These are phyloP conservation scores for Hipposideros armiger DNA, from an alignment of 2,113 vertebrate species.

Conservation along the genomic window DNA sequence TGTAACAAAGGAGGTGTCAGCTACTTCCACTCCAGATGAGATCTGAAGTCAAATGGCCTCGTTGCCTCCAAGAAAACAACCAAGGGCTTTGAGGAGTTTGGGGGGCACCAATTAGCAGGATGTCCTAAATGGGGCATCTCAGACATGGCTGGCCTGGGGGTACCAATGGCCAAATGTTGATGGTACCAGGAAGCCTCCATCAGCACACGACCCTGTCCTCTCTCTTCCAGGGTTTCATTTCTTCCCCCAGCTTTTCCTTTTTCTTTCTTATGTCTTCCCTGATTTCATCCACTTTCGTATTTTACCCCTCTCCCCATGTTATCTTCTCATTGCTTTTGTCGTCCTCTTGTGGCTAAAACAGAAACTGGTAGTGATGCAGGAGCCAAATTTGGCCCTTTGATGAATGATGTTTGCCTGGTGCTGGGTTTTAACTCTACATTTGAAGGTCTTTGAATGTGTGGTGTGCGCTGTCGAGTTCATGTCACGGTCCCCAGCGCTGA, in stretches of 20 bases:
- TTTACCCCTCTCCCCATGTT: not conserved
- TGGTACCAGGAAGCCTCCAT: not conserved
- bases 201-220: not conserved
- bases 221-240: not conserved
- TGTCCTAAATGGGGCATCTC: not conserved
- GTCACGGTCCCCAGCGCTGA: not conserved
- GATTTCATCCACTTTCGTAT: not conserved
- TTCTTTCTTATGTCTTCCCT: not conserved
- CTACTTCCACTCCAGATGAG: not conserved
- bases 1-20: not conserved
- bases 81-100: not conserved
- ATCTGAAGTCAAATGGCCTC: slow-evolving; percentile 32
- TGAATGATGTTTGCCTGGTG: not conserved
- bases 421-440: not conserved
- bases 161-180: not conserved
- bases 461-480: not conserved
- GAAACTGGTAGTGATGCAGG: not conserved
- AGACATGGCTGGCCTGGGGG: not conserved
- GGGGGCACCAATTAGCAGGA: not conserved
- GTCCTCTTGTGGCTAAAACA: not conserved
- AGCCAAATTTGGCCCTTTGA: not conserved
- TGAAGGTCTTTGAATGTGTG: not conserved
- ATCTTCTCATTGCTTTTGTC: not conserved
- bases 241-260: not conserved
- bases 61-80: slow-evolving; percentile 42